A percentile compares a stretch with the other conserved stretches of the same genome.
phyloP scores from a whole-genome alignment of 2,113 vertebrate genomes.

The Marcusenius ussheri region DNA sequence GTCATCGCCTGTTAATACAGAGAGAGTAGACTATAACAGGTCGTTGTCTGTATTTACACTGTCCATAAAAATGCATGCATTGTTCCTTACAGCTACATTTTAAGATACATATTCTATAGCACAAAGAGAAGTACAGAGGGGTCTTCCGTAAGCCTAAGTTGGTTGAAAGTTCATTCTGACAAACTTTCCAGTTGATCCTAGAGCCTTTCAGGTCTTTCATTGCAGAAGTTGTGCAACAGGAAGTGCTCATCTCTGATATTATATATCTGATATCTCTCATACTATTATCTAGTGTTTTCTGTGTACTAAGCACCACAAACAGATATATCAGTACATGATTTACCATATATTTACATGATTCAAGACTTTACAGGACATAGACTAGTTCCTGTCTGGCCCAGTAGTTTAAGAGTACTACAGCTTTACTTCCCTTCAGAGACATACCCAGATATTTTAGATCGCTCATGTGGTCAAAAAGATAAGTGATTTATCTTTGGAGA shows the following conservation, averaged over 20 bases:
- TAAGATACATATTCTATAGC: neutral
- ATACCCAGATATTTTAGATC: neutral
- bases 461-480: neutral
- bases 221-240: neutral
- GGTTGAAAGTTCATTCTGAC: neutral
- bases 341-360: neutral
- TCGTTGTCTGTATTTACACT: neutral
- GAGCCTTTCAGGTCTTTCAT: neutral
- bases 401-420: neutral
- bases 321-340: neutral
- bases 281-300: neutral
- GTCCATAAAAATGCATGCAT: neutral
- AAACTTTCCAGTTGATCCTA: neutral
- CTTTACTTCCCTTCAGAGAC: neutral
- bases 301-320: neutral
- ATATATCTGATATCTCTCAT: neutral
- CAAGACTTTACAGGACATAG: neutral
- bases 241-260: neutral
- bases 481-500: neutral
- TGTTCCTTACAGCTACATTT: neutral
- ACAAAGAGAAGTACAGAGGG: neutral
- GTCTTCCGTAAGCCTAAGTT: neutral
- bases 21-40: neutral
- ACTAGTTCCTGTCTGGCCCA: neutral
- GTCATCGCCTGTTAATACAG: constrained; percentile 6